phyloP scores from a whole-genome alignment of 2,797 vertebrate species.

The Otus scops region DNA sequence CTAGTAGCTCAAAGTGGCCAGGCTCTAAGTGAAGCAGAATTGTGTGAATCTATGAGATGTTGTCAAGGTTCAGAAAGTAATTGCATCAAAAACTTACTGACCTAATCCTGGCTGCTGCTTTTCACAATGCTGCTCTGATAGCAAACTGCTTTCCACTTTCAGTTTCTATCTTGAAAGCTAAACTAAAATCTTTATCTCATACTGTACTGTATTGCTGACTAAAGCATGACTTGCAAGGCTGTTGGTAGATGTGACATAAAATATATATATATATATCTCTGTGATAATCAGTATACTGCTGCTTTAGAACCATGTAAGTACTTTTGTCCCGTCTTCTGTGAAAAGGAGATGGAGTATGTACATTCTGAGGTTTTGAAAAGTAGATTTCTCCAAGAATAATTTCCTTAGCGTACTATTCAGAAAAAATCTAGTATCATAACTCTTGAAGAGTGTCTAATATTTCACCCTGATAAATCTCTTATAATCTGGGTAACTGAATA shows the following conservation, averaged over 20 bases:
- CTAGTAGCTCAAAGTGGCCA: slow-evolving; percentile 4
- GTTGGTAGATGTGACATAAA: not conserved
- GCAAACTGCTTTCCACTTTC: slow-evolving; percentile 38
- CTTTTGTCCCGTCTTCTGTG: not conserved
- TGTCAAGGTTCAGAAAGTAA: slow-evolving; percentile 35
- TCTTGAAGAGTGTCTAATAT: not conserved
- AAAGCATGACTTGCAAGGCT: slow-evolving; percentile 51
- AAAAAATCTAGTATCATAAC: not conserved
- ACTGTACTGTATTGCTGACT: slow-evolving; percentile 16
- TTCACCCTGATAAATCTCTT: not conserved
- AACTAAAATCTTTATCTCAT: slow-evolving; percentile 1
- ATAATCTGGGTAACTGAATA: not conserved
- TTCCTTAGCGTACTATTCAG: not conserved
- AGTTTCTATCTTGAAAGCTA: slow-evolving; percentile 34
- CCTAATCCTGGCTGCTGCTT: slow-evolving; percentile 55
- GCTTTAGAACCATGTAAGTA: slow-evolving; percentile 1
- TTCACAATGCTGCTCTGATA: slow-evolving; percentile 41
- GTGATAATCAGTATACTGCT: not conserved
- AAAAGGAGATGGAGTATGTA: not conserved
- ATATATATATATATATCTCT: not conserved
- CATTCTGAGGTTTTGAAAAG: not conserved
- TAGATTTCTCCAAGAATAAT: not conserved
- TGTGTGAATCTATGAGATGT: slow-evolving; percentile 21
- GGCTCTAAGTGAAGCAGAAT: slow-evolving; percentile 64
- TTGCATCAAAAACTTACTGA: slow-evolving; percentile 26